Percentiles rank a stretch among this genome's conserved stretches.
These are phyloP conservation scores for Oreochromis mossambicus DNA, from an alignment of 2,797 vertebrate genomes.

Conservation along the genomic window DNA sequence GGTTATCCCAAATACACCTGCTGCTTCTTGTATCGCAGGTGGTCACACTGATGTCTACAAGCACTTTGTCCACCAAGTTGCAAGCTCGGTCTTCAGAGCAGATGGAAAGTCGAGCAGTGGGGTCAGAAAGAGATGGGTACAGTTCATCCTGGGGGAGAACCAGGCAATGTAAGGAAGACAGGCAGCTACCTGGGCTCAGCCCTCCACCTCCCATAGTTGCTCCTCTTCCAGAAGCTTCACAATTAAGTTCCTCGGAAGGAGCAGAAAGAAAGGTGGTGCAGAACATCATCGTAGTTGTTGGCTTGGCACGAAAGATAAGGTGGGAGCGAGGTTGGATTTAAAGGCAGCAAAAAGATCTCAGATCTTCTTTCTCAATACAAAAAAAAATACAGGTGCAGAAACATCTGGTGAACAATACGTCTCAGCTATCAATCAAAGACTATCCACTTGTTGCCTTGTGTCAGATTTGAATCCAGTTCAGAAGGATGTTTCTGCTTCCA, in stretches of 20 bases:
- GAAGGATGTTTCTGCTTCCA: background rate
- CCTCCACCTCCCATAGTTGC: slow-evolving; percentile 21
- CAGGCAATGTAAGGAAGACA: slow-evolving; percentile 78
- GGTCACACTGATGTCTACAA: slow-evolving; percentile 57
- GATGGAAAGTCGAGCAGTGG: slow-evolving; percentile 35
- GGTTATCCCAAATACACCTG: slow-evolving; percentile 43
- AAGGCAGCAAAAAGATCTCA: background rate
- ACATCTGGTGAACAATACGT: background rate
- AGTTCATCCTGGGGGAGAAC: slow-evolving; percentile 81
- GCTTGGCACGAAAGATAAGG: background rate
- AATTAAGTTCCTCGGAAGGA: slow-evolving; percentile 67
- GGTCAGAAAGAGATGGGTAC: slow-evolving; percentile 61
- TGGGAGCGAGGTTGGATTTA: background rate
- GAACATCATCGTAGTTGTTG: slow-evolving; percentile 73
- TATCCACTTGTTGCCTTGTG: background rate
- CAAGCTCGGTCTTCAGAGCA: slow-evolving; percentile 55
- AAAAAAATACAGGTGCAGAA: background rate
- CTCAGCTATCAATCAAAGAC: background rate
- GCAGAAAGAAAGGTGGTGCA: slow-evolving; percentile 81
- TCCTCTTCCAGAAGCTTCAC: slow-evolving; percentile 28
- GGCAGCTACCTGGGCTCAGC: slow-evolving; percentile 65
- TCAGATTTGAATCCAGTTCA: background rate
- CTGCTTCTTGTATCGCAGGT: slow-evolving; percentile 8
- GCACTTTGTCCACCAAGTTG: slow-evolving; percentile 69
- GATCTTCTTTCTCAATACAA: background rate